Evolutionary conservation across 2,888 invertebrate species (phyloP).

Genomic region (Chloroclystis v-ata): DNA sequence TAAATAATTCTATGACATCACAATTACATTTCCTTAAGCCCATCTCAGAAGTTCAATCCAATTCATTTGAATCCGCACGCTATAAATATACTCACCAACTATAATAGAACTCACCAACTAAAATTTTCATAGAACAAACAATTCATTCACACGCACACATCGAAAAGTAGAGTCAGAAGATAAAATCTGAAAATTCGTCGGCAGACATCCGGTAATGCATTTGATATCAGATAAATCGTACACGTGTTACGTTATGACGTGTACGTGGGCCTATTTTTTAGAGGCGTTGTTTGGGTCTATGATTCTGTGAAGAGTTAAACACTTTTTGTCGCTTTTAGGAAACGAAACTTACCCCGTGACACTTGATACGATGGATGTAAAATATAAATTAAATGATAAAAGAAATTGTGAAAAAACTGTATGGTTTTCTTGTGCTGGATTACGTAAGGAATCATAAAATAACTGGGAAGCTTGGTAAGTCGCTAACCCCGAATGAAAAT

Average conservation of each 20-base stretch:
- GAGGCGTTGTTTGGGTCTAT: conserved; percentile 23
- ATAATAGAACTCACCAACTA: no score
- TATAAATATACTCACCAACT: no score
- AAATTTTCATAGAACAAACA: conserved; percentile 6
- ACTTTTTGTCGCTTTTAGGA: conserved; percentile 19
- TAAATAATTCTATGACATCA: neutral
- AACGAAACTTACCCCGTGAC: conserved; percentile 9
- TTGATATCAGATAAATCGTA: conserved; percentile 59
- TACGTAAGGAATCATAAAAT: no score
- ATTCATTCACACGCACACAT: conserved; percentile 23
- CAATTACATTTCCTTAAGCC: neutral
- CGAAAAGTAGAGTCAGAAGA: conserved; percentile 34
- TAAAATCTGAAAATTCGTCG: conserved; percentile 55
- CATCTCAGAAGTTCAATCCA: no score
- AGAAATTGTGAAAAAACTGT: neutral
- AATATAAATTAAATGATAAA: neutral
- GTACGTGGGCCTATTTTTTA: conserved; percentile 52
- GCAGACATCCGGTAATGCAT: conserved; percentile 61
- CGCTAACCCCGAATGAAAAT: conserved; percentile 9
- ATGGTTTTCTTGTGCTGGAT: no score
- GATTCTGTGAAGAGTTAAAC: conserved; percentile 23
- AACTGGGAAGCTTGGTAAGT: neutral
- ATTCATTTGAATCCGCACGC: no score
- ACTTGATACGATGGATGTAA: conserved; percentile 7
- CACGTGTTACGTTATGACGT: conserved; percentile 61